A percentile compares a stretch with the other conserved stretches of the same genome.
Evolutionary conservation across 1,140 invertebrate genomes (phyloP).

Genomic region (Doryteuthis pealeii): DNA sequence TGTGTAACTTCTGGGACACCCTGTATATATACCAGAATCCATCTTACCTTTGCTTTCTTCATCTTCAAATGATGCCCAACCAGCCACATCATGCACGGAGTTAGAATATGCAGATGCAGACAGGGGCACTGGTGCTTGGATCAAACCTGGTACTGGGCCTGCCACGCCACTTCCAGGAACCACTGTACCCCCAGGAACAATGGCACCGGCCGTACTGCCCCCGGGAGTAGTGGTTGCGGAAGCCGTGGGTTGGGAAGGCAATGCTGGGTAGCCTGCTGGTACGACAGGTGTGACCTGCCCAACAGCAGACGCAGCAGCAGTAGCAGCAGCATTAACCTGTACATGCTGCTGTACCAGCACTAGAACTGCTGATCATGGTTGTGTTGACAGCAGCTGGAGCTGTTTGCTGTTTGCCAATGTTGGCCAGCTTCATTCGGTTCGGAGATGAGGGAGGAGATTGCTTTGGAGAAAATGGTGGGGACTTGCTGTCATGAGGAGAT

Average conservation of each 20-base stretch:
- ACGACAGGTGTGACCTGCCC: slow-evolving; percentile 21
- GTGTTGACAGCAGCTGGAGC: slow-evolving; percentile 26
- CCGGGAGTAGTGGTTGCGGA: background rate
- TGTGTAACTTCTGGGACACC: too few species aligned
- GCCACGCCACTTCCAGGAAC: slow-evolving; percentile 3
- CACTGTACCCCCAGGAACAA: slow-evolving; percentile 20
- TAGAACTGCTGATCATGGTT: background rate
- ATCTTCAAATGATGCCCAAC: slow-evolving; percentile 57
- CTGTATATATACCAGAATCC: too few species aligned
- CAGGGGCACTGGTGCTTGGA: slow-evolving; percentile 15
- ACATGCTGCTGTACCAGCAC: slow-evolving; percentile 19
- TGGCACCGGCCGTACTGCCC: slow-evolving; percentile 3
- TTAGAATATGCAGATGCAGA: slow-evolving; percentile 18
- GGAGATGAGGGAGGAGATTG: slow-evolving; percentile 41
- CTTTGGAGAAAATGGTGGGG: slow-evolving; percentile 41
- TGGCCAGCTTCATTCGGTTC: slow-evolving; percentile 11
- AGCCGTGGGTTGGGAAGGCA: background rate
- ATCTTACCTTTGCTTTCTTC: slow-evolving; percentile 53
- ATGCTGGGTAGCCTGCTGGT: slow-evolving; percentile 5
- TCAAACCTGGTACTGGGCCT: slow-evolving; percentile 14
- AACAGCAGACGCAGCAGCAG: slow-evolving; percentile 13
- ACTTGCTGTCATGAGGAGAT: slow-evolving; percentile 40
- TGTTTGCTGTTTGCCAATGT: slow-evolving; percentile 31
- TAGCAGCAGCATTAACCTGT: slow-evolving; percentile 25
- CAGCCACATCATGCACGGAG: slow-evolving; percentile 38